Evolutionary conservation across 2,797 vertebrate genomes (phyloP).

Genomic region (Varecia variegata): DNA sequence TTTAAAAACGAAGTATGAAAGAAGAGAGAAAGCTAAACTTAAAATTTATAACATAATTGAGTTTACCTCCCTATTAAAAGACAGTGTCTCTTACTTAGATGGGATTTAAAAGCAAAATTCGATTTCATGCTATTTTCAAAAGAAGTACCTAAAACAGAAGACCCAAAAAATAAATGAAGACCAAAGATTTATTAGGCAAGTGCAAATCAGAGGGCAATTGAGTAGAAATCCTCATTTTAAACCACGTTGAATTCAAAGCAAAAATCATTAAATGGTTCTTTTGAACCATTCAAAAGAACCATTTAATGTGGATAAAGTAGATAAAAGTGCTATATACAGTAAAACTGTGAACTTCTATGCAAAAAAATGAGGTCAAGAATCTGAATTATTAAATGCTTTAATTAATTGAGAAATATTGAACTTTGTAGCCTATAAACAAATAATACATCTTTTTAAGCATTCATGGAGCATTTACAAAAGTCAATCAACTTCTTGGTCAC

Average conservation of each 20-base stretch:
- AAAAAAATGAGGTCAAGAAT: background rate
- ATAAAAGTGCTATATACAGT: background rate
- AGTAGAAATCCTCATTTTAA: constrained; percentile 25
- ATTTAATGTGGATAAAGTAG: constrained; percentile 11
- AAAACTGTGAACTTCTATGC: background rate
- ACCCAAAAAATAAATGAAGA: constrained; percentile 2
- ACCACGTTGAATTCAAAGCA: constrained; percentile 4
- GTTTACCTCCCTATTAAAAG: background rate
- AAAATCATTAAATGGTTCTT: background rate
- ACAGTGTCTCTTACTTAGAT: background rate
- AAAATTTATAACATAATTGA: background rate
- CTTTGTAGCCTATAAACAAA: background rate
- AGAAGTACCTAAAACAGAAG: constrained; percentile 13
- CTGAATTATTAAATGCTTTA: constrained; percentile 9
- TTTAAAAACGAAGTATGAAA: background rate
- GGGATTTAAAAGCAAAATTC: constrained; percentile 38
- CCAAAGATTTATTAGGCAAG: background rate
- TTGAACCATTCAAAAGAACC: background rate
- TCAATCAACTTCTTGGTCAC: background rate
- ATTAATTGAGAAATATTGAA: constrained; percentile 5
- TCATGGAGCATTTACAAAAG: background rate
- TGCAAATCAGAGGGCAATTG: background rate
- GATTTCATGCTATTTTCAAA: constrained; percentile 32
- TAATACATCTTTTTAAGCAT: background rate
- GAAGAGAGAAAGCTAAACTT: background rate